Base-by-base conservation (phyloP, 2,888 invertebrate species). In the Bombylius major region DNA sequence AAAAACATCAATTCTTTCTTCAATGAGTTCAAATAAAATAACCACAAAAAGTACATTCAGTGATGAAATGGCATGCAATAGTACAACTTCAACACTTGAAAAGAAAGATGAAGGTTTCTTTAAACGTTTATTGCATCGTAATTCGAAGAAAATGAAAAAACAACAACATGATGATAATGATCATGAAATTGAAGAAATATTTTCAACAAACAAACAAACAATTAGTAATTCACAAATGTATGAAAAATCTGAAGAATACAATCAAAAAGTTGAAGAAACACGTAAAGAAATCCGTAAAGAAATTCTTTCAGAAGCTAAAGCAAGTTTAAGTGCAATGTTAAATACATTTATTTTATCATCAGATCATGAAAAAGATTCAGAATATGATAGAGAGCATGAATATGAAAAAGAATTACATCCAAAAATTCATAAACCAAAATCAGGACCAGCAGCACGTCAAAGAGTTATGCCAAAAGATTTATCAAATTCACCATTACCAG, bases 61-160 rank as follows among this genome's bases (percentile, higher is more conserved):
- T 12, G 55, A 55, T 34, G 31, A 55, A 5, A 6, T 44, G 11
- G 39, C 14, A 8, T 39, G 36, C 11, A 47, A 47, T 47, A 60
- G 52, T 44, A 42, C 50, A 1, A 51, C 14, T 13, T 56, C 57
- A 50, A 56, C 58, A 31, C 36, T 46, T 49, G 60, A 61, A 12
- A 65, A 66, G 5, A 64, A 73, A 63, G 54, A 81, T 77, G 72
- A 80, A 75, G 68, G 80, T 75, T 69, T 84, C 79, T 60, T 87
- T 67, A 82, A 83, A 56, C 77, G 86, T 60, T 70, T 87, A 54
- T 77, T 86, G 48, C 76, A 84, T 47, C 78, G 86, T 62, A 82
- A 83, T 64, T 86, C 86, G 55, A 85, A 83, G 57, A 53, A 63
- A 65, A 42, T 62, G 63, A 1, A 64, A 63, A 36, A 66, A 62